These are phyloP conservation scores for Saturnia pavonia DNA, from an alignment of 2,888 invertebrate species.

Conservation along the genomic window DNA sequence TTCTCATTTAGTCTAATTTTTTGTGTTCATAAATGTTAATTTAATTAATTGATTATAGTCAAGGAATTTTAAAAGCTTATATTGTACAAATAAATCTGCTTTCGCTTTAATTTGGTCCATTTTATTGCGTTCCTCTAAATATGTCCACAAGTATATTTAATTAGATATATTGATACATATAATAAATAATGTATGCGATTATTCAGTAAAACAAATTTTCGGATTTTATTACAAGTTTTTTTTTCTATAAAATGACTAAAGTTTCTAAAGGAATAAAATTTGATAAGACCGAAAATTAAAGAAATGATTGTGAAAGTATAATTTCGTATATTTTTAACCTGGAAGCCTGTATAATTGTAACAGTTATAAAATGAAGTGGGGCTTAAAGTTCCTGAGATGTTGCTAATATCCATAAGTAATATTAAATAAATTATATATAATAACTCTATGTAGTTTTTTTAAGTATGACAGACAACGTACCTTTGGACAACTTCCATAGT, in stretches of 20 bases:
- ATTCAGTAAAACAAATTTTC: background rate
- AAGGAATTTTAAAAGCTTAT: no score
- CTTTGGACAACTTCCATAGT: constrained; percentile 99
- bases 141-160: no score
- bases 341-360: background rate
- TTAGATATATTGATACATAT: no score
- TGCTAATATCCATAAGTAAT: background rate
- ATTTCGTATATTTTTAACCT: background rate
- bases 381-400: background rate
- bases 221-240: constrained; percentile 3
- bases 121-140: no score
- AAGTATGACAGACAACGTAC: constrained; percentile 72
- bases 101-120: no score
- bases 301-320: background rate
- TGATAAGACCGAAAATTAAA: background rate
- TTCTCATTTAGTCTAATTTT: no score
- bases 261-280: background rate
- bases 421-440: no score
- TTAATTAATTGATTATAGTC: no score
- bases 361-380: background rate
- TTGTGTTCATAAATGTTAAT: no score
- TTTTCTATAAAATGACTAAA: background rate
- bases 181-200: background rate
- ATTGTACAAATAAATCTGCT: no score
- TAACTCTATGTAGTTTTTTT: background rate